Percentiles rank a stretch among this genome's conserved stretches.
Conservation (phyloP, 2,888 invertebrate species). For the Tenodera sinensis region DNA sequence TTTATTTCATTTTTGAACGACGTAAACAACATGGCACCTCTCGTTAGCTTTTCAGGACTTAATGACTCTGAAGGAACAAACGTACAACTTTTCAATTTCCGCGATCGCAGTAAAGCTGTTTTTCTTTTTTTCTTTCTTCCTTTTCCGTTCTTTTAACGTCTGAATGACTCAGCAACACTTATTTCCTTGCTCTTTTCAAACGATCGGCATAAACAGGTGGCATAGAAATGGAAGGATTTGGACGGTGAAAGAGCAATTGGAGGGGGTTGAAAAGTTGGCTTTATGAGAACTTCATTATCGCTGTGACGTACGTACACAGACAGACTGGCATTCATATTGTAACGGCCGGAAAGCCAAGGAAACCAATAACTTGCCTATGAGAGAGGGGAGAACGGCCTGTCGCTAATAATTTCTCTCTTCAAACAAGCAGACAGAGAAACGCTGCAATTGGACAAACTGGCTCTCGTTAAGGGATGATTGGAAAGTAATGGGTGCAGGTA, state of each 20-base stretch:
- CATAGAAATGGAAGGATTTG: not conserved
- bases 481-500: not conserved
- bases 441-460: not conserved
- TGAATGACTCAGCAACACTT: not conserved
- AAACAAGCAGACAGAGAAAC: not conserved
- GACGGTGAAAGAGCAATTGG: not conserved
- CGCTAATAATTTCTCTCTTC: constrained; percentile 1
- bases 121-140: not conserved
- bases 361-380: not conserved
- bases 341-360: not conserved
- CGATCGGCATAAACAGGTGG: not conserved
- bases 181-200: not conserved
- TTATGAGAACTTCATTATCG: not conserved
- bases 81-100: not conserved
- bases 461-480: not conserved
- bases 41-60: not conserved
- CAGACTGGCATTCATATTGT: not conserved
- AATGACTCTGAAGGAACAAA: not conserved
- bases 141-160: not conserved
- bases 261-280: not conserved
- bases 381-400: not conserved
- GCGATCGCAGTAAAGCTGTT: not conserved
- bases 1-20: not conserved
- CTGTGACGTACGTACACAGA: not conserved
- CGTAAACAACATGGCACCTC: not conserved